Evolutionary conservation across 2,888 invertebrate species (phyloP).

Genomic region (Andricus curvator): DNA sequence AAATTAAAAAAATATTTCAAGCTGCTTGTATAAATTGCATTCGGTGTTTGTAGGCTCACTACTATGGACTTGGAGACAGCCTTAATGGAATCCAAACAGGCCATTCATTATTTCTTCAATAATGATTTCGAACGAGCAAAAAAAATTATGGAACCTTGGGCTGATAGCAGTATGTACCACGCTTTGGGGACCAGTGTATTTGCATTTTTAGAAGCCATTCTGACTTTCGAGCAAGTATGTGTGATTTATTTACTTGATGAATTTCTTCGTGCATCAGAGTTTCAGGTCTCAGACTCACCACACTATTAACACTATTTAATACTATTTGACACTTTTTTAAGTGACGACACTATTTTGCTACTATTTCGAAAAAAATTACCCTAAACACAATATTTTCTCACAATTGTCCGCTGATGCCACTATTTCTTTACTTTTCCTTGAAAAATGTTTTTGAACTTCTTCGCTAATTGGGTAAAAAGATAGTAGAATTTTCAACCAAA

Average conservation of each 20-base stretch:
- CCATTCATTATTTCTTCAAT: conserved; percentile 94
- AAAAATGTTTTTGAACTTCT: too few relatives aligned
- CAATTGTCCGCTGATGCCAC: too few relatives aligned
- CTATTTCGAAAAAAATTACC: too few relatives aligned
- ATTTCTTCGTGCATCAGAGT: conserved; percentile 2
- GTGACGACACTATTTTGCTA: too few relatives aligned
- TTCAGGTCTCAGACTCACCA: too few relatives aligned
- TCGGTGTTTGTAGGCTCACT: conserved; percentile 68
- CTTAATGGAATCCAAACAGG: conserved; percentile 87
- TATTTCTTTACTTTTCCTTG: too few relatives aligned
- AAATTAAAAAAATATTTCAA: conserved; percentile 3
- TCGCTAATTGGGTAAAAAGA: too few relatives aligned
- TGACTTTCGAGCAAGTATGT: conserved; percentile 90
- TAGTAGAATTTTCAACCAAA: too few relatives aligned
- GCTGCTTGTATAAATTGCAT: not conserved
- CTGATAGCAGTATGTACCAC: conserved; percentile 93
- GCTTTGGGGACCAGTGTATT: conserved; percentile 93
- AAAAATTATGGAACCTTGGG: conserved; percentile 89
- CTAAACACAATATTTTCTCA: too few relatives aligned
- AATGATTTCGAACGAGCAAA: conserved; percentile 92
- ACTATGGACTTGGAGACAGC: conserved; percentile 85
- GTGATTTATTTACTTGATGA: not conserved
- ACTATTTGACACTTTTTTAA: too few relatives aligned
- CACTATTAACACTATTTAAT: too few relatives aligned
- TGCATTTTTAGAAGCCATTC: conserved; percentile 93